Evolutionary conservation across 2,113 vertebrate genomes (phyloP).

Genomic region (Cyprinodon brontotheroides): DNA sequence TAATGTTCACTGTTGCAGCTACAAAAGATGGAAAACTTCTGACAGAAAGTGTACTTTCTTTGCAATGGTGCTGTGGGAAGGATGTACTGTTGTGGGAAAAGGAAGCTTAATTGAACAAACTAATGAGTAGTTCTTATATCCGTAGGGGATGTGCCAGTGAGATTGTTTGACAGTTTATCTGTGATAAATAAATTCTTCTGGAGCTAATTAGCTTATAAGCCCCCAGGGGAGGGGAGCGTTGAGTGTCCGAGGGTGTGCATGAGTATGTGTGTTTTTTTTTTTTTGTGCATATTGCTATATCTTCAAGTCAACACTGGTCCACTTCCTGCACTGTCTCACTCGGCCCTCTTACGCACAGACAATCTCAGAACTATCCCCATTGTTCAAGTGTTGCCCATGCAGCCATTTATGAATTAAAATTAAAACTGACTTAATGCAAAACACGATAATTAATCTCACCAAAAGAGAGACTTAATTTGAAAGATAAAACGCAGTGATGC

Average conservation of each 20-base stretch:
- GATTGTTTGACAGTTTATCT: slow-evolving; percentile 85
- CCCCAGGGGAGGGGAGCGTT: slow-evolving; percentile 68
- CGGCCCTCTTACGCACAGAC: slow-evolving; percentile 8
- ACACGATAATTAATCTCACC: slow-evolving; percentile 8
- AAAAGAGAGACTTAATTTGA: slow-evolving; percentile 27
- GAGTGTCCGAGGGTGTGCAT: slow-evolving; percentile 67
- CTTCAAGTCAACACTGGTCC: slow-evolving; percentile 55
- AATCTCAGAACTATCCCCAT: slow-evolving; percentile 2
- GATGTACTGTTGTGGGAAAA: slow-evolving; percentile 66
- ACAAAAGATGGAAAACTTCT: slow-evolving; percentile 49
- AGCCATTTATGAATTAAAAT: slow-evolving; percentile 24
- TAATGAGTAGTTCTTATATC: slow-evolving; percentile 82
- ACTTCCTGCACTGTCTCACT: slow-evolving; percentile 51
- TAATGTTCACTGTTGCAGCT: slow-evolving; percentile 34
- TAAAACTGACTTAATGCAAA: slow-evolving; percentile 4
- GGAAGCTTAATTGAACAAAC: slow-evolving; percentile 82
- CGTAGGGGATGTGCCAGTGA: slow-evolving; percentile 77
- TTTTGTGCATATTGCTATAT: slow-evolving; percentile 53
- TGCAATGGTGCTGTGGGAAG: slow-evolving; percentile 46
- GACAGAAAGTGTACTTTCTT: slow-evolving; percentile 55
- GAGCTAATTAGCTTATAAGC: slow-evolving; percentile 78
- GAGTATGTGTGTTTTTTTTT: slow-evolving; percentile 48
- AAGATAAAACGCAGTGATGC: slow-evolving; percentile 12
- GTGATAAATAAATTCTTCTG: slow-evolving; percentile 84
- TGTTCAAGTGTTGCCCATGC: slow-evolving; percentile 36